Evolutionary conservation across 2,888 invertebrate species (phyloP).

Genomic region (Diaphora mendica): DNA sequence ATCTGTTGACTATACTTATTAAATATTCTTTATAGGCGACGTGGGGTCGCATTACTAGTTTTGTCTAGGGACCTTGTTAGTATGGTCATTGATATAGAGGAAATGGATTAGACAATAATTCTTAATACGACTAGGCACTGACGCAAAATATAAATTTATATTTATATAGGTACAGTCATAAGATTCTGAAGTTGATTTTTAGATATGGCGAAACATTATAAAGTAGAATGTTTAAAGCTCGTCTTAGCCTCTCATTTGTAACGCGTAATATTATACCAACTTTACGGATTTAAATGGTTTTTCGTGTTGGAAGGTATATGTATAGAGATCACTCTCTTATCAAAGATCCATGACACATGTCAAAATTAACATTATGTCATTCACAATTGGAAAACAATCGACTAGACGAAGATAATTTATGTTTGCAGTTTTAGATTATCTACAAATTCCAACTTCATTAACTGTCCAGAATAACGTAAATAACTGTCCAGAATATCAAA

Average conservation of each 20-base stretch:
- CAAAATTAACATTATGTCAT: background rate
- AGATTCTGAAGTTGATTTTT: background rate
- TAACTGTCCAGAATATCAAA: no score
- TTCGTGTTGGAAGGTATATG: background rate
- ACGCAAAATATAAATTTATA: no score
- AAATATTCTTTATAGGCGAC: conserved; percentile 69
- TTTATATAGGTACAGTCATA: background rate
- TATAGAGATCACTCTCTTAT: background rate
- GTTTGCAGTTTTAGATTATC: background rate
- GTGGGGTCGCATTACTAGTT: conserved; percentile 47
- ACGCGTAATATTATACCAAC: background rate
- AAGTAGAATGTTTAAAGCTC: background rate
- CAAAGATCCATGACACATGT: background rate
- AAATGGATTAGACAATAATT: conserved; percentile 12
- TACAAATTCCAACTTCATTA: background rate
- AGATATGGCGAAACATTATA: background rate
- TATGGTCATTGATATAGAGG: conserved; percentile 20
- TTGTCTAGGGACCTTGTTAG: conserved; percentile 54
- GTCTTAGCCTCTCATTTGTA: no score
- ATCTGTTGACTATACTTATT: conserved; percentile 53
- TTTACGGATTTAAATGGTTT: background rate
- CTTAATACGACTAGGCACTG: background rate
- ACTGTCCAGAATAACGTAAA: no score
- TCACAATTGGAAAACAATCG: background rate
- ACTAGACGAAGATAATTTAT: no score